Conservation (phyloP, 2,888 invertebrate genomes). For the Drosophila prolongata region DNA sequence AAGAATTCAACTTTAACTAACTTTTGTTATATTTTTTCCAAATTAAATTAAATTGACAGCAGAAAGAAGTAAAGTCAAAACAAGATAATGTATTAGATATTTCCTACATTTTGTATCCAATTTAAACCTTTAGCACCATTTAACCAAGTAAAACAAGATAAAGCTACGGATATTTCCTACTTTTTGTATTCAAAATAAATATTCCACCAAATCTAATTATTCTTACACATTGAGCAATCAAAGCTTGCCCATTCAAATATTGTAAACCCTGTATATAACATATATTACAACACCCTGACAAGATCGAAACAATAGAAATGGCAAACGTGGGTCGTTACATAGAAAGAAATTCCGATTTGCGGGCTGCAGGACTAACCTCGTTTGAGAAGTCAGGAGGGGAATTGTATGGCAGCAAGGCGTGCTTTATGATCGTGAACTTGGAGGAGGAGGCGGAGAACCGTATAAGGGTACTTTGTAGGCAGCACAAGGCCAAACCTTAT, state of each 20-base stretch:
- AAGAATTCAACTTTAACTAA: too few relatives aligned
- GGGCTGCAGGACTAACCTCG: slow-evolving; percentile 3
- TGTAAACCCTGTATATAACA: not conserved
- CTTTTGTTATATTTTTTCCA: too few relatives aligned
- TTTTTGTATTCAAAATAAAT: too few relatives aligned
- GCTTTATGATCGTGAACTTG: not conserved
- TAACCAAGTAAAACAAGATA: too few relatives aligned
- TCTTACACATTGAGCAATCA: not conserved
- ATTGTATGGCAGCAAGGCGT: not conserved
- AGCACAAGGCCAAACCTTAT: not conserved
- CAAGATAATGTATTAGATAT: too few relatives aligned
- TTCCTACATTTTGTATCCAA: too few relatives aligned
- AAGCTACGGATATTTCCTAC: too few relatives aligned
- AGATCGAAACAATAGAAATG: slow-evolving; percentile 4
- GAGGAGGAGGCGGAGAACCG: slow-evolving; percentile 13
- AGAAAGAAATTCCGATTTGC: slow-evolving; percentile 12
- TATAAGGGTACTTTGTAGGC: slow-evolving; percentile 8
- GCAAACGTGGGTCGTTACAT: slow-evolving; percentile 10
- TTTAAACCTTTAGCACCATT: too few relatives aligned
- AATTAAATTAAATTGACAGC: too few relatives aligned
- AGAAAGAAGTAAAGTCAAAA: too few relatives aligned
- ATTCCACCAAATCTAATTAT: too few relatives aligned
- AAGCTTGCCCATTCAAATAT: not conserved
- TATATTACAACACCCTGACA: not conserved
- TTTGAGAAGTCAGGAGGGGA: not conserved